A percentile compares a stretch with the other conserved stretches of the same genome.
phyloP scores from a whole-genome alignment of 2,113 vertebrate species.

The Macheiramphus alcinus region DNA sequence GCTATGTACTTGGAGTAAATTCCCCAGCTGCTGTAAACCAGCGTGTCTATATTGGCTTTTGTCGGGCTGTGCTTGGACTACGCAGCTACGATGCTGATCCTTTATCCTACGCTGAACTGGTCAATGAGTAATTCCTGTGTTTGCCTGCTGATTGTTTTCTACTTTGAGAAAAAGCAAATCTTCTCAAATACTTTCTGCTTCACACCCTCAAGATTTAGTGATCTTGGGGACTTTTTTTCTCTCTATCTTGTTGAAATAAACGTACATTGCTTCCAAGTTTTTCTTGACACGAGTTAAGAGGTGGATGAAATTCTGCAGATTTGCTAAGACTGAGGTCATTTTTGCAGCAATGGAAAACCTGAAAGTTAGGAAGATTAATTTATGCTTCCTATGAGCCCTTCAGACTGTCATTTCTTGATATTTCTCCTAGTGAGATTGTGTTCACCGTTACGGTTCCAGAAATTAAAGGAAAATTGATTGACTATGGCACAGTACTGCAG shows the following conservation, averaged over 20 bases:
- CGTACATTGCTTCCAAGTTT: background rate
- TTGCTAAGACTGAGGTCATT: background rate
- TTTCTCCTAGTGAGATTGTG: background rate
- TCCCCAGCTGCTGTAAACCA: background rate
- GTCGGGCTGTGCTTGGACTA: fast-evolving
- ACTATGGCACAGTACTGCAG: background rate
- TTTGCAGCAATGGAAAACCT: background rate
- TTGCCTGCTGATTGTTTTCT: background rate
- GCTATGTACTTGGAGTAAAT: background rate
- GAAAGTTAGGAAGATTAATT: background rate
- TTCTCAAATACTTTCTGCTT: background rate
- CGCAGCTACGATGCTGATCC: background rate
- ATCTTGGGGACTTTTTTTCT: background rate
- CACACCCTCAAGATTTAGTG: background rate
- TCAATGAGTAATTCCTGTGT: background rate
- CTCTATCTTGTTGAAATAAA: background rate
- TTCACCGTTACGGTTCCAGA: background rate
- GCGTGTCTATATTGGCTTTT: background rate
- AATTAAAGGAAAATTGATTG: background rate
- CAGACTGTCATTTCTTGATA: background rate
- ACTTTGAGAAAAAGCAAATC: background rate
- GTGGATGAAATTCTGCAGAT: background rate
- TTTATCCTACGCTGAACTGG: background rate
- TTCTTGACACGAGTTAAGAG: background rate
- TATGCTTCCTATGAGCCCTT: background rate